Evolutionary conservation across 2,113 vertebrate genomes (phyloP), one percentile per base, ranked within the genome.

Genomic region (Rostratula benghalensis): DNA sequence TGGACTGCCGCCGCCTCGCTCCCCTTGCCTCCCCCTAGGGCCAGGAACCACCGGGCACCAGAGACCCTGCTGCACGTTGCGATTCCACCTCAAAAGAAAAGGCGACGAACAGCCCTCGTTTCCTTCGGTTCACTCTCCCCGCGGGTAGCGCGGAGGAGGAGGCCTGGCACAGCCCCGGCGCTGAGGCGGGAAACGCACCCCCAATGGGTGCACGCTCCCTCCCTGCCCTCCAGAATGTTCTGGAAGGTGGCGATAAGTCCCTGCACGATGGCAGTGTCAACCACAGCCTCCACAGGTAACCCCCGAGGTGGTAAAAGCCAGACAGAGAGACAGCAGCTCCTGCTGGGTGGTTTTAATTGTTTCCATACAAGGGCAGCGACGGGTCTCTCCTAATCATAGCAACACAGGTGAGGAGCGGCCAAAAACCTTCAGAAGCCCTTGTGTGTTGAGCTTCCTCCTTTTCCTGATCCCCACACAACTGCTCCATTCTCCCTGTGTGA

Each of bases 41-140:
- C 11, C 7, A 19, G 3, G 17, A 28, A 20, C 30, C 7, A 21
- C 23, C 43, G 5, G 18, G 30, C 12, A 9, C 61, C 10, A 1
- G 28, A 9, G 9, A 6, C 18, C 19, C 5, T 0, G 17, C 16
- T 17, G 2, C 6, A 6, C 5, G 0, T 1, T 0, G 4, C 11
- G 2, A 8, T 1, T 7, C 7, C 21, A 14, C 11, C 46, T 35
- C 33, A 0, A 10, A 7, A 16, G 7, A 12, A 5, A 7, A 8
- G 3, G 4, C 9, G 0, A 23, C 11, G 0, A 16, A n/a, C 10
- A 2, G 8, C 10, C 2, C 39, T 20, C 14, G 1, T 1, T 17
- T 22, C 4, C 30, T 5, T 14, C 56, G 13, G 23, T 28, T 51
- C 7, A 0, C 23, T 48, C 37, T 6, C 31, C 6, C 14, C 11